Evolutionary conservation across 1,140 invertebrate species (phyloP).

Genomic region (Aphis craccivora): DNA sequence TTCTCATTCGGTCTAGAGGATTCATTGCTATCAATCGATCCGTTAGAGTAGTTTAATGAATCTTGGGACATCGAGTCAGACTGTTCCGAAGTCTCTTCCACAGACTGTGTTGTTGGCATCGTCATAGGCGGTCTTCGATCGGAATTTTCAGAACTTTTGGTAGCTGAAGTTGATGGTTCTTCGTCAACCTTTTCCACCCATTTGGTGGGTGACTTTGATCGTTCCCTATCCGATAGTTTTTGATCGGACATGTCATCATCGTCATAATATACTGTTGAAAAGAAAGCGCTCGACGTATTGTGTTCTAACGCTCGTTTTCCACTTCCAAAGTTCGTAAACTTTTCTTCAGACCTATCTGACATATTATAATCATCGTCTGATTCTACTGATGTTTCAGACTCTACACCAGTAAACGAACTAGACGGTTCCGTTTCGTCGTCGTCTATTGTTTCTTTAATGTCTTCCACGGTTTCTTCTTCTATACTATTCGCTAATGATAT

Average conservation of each 20-base stretch:
- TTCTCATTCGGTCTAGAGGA: neutral
- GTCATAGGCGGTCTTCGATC: neutral
- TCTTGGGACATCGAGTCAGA: constrained; percentile 17
- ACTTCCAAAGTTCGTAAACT: neutral
- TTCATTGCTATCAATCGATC: neutral
- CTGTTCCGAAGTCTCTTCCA: neutral
- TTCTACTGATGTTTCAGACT: neutral
- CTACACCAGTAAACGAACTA: neutral
- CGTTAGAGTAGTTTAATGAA: neutral
- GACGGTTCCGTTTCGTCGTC: neutral
- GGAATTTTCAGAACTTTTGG: neutral
- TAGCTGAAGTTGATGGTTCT: neutral
- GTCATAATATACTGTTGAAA: constrained; percentile 34
- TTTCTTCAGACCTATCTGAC: neutral
- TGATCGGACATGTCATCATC: constrained; percentile 41
- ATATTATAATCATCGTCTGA: neutral
- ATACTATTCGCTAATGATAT: neutral
- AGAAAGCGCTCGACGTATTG: constrained; percentile 12
- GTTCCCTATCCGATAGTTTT: neutral
- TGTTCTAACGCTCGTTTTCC: constrained; percentile 46
- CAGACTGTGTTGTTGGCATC: neutral
- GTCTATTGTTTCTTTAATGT: neutral
- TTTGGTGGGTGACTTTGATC: neutral
- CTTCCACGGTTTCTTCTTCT: neutral
- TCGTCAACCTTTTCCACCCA: neutral